These are phyloP conservation scores for Rhinatrema bivittatum DNA, from an alignment of 2,797 vertebrate genomes.

Conservation along the genomic window DNA sequence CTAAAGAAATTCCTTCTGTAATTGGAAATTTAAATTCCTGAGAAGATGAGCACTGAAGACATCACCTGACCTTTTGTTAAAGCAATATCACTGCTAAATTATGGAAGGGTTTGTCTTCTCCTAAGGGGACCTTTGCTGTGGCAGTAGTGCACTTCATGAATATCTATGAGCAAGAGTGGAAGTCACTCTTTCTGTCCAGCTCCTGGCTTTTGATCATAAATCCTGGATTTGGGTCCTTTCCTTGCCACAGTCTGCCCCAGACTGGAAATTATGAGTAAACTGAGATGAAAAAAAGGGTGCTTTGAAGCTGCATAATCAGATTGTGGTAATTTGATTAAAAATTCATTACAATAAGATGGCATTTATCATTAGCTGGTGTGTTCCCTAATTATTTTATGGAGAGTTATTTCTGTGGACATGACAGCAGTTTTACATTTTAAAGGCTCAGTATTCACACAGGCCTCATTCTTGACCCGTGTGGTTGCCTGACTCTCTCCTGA, in stretches of 20 bases:
- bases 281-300: constrained; percentile 24
- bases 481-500: no score
- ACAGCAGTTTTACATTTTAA: constrained; percentile 23
- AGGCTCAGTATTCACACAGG: constrained; percentile 13
- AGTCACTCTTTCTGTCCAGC: constrained; percentile 1
- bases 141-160: background rate
- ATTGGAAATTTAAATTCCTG: background rate
- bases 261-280: constrained; percentile 14
- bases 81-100: background rate
- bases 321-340: constrained; percentile 52
- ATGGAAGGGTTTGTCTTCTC: background rate
- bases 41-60: background rate
- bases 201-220: constrained; percentile 15
- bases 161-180: constrained; percentile 9
- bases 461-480: no score
- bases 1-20: background rate
- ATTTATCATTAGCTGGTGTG: constrained; percentile 47
- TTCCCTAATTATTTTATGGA: constrained; percentile 49
- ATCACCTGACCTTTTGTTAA: background rate
- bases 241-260: constrained; percentile 1
- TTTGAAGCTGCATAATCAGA: constrained; percentile 42
- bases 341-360: constrained; percentile 35
- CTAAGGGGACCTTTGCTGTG: background rate
- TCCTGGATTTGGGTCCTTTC: background rate
- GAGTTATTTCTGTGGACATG: constrained; percentile 26